Conservation (phyloP, 2,888 invertebrate species). For the Melieria omissa region DNA sequence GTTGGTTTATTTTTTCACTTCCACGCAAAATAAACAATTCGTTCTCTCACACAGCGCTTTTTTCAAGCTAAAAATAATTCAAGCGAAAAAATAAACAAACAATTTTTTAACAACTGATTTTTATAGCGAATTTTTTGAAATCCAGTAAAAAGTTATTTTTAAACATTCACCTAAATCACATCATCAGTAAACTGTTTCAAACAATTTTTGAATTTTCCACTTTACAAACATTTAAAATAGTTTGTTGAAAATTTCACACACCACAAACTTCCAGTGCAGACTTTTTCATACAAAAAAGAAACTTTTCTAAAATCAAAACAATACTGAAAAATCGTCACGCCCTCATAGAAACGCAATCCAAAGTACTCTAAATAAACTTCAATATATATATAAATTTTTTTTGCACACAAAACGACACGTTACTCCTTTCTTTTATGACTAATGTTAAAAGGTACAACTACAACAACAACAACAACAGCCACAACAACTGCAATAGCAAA, state of each 20-base stretch:
- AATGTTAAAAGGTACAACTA: constrained; percentile 59
- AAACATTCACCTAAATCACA: no score
- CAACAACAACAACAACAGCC: constrained; percentile 25
- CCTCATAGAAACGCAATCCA: neutral
- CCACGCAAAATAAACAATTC: no score
- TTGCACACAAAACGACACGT: constrained; percentile 62
- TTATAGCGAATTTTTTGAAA: neutral
- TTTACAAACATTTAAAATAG: neutral
- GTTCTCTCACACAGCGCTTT: no score
- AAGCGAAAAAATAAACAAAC: constrained; percentile 18
- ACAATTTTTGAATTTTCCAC: no score
- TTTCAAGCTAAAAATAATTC: constrained; percentile 15
- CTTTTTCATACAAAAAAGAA: neutral
- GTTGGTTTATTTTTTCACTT: no score
- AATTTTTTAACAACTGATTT: neutral
- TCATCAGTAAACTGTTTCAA: no score
- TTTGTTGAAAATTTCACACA: constrained; percentile 4
- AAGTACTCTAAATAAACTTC: neutral
- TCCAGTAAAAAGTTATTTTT: neutral
- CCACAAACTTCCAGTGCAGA: no score
- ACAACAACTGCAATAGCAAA: constrained; percentile 13
- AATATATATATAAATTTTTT: constrained; percentile 1
- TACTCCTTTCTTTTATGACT: constrained; percentile 60
- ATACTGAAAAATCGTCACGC: neutral
- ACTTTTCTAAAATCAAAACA: neutral